Conservation (phyloP, 1,140 invertebrate genomes). For the Penaeus japonicus region DNA sequence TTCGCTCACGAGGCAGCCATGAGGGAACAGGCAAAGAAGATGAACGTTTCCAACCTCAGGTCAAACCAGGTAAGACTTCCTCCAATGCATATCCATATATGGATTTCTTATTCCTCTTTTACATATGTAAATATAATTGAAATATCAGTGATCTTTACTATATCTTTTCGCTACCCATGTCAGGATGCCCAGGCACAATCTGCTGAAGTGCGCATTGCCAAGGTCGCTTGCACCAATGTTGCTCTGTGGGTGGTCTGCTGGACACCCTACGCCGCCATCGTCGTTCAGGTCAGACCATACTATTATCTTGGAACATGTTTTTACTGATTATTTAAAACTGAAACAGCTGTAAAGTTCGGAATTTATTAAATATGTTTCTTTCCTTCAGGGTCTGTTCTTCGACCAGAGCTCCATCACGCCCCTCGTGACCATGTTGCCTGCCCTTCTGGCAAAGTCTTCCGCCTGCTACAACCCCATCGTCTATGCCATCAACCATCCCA, state of each 20-base stretch:
- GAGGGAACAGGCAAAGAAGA: too few relatives aligned
- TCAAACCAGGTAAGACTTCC: slow-evolving; percentile 64
- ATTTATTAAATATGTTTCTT: too few relatives aligned
- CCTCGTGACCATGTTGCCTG: slow-evolving; percentile 51
- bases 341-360: too few relatives aligned
- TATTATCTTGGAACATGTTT: too few relatives aligned
- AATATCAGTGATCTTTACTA: too few relatives aligned
- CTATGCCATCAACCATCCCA: slow-evolving; percentile 45
- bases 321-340: too few relatives aligned
- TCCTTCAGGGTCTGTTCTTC: slow-evolving; percentile 62
- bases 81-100: slow-evolving; percentile 59
- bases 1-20: slow-evolving; percentile 37
- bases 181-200: slow-evolving; percentile 48
- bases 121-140: too few relatives aligned
- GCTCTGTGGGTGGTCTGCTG: slow-evolving; percentile 61
- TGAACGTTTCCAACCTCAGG: slow-evolving; percentile 61
- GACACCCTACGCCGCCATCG: too few relatives aligned
- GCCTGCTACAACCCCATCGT: slow-evolving; percentile 28
- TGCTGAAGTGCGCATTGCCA: slow-evolving; percentile 61
- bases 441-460: slow-evolving; percentile 50
- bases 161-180: too few relatives aligned
- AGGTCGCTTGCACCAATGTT: slow-evolving; percentile 64
- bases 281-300: too few relatives aligned
- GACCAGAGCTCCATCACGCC: slow-evolving; percentile 61
- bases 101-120: too few relatives aligned